Evolutionary conservation across 2,113 vertebrate species (phyloP), one percentile per base, ranked within the genome.

Genomic region (Gallinago undulata): DNA sequence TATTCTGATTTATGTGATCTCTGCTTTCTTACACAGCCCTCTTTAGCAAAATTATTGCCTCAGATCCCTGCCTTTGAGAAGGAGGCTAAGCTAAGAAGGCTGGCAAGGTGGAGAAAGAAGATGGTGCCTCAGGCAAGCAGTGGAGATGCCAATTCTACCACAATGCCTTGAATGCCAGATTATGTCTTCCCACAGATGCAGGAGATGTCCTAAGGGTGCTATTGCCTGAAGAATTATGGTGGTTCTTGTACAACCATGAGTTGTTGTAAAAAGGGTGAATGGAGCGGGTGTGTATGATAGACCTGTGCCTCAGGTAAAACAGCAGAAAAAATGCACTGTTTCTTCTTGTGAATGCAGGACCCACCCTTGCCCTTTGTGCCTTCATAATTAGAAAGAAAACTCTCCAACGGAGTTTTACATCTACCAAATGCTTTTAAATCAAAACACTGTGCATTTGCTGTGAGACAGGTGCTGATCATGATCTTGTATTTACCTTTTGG

Each of bases 101-200:
- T 96, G 85, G 88, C 72, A 84, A 89, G 57, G 59, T 6, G 5
- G 31, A 79, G 84, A 63, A 48, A 82, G 90, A 96, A 93, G 72
- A 60, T 12, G 39, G 47, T 92, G 96, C 96, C 93, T 88, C 70
- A 57, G 93, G 96, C 94, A 55, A 91, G 41, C 35, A 64, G 72
- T n/a, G 83, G 90, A 82, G 69, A 90, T 96, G 93, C 93, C 95
- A 96, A 67, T 86, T 81, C 69, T 80, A 92, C 96, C 94, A 96
- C 93, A 96, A 60, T 81, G 80, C 73, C 93, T 96, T 87, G 91
- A 97, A 97, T 94, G 89, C 53, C 89, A 95, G 85, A 67, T 91
- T 86, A 87, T 64, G 72, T 95, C 92, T 96, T 94, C 88, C 92
- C 93, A 90, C 92, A n/a, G 68, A 60, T 67, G 41, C 69, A 90